Percentiles rank a stretch among this genome's conserved stretches.
Conservation (phyloP, 2,888 invertebrate species). For the Heliconius aoede region DNA sequence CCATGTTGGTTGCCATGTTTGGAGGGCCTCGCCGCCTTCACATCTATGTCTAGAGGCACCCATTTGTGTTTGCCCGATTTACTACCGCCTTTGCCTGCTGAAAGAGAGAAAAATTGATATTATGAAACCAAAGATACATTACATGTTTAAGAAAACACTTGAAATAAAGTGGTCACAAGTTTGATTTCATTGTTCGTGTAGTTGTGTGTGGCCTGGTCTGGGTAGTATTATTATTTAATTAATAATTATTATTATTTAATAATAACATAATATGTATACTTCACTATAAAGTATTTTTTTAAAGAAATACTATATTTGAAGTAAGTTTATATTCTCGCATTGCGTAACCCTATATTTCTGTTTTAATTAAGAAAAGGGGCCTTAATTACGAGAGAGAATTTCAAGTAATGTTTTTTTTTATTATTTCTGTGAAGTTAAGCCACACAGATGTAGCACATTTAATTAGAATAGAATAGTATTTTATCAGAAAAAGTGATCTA, state of each 20-base stretch:
- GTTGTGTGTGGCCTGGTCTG: no score
- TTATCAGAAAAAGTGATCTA: no score
- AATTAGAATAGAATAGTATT: no score
- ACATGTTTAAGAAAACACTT: no score
- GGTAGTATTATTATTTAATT: no score
- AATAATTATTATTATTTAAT: no score
- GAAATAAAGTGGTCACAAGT: no score
- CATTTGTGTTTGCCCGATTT: constrained; percentile 89
- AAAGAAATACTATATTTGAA: background rate
- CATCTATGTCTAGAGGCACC: constrained; percentile 95
- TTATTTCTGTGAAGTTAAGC: no score
- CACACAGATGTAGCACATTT: no score
- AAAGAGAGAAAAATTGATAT: constrained; percentile 36
- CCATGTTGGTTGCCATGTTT: constrained; percentile 82
- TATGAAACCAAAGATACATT: background rate
- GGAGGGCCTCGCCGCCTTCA: constrained; percentile 87
- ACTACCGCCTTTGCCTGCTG: constrained; percentile 70
- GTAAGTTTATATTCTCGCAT: constrained; percentile 53
- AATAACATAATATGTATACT: background rate
- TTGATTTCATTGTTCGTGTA: no score
- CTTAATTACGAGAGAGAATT: constrained; percentile 54
- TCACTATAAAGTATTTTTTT: constrained; percentile 5
- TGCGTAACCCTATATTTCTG: constrained; percentile 63
- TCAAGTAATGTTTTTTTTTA: no score
- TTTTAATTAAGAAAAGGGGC: constrained; percentile 55